A percentile compares a stretch with the other conserved stretches of the same genome.
Evolutionary conservation across 2,113 vertebrate genomes (phyloP).

Genomic region (Chionomys nivalis): DNA sequence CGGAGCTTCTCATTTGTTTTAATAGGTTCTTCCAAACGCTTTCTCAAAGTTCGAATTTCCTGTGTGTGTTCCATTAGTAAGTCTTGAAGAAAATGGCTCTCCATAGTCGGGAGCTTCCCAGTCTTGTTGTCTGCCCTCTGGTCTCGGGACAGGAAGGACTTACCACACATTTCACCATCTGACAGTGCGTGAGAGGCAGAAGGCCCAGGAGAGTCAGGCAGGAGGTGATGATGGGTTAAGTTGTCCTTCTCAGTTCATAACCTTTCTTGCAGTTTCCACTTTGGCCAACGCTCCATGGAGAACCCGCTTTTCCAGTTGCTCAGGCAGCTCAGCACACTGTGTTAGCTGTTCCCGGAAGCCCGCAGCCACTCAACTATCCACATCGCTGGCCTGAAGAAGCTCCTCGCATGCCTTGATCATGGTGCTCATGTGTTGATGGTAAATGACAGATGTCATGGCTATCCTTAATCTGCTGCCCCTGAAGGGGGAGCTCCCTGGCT

Average conservation of each 20-base stretch:
- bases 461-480: conserved; percentile 92
- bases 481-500: conserved; percentile 91
- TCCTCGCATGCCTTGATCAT: conserved; percentile 91
- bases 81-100: conserved; percentile 85
- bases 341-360: conserved; percentile 92
- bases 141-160: conserved; percentile 80
- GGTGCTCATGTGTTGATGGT: conserved; percentile 88
- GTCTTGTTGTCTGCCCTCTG: conserved; percentile 65
- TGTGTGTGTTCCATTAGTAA: conserved; percentile 94
- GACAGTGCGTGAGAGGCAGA: conserved; percentile 86
- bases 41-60: conserved; percentile 93
- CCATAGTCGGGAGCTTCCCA: neutral
- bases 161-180: conserved; percentile 87
- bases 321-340: conserved; percentile 87
- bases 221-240: conserved; percentile 85
- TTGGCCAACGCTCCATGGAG: conserved; percentile 80
- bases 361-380: conserved; percentile 88
- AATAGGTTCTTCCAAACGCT: conserved; percentile 95
- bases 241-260: conserved; percentile 86
- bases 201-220: conserved; percentile 79
- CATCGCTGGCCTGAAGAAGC: conserved; percentile 89
- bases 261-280: conserved; percentile 45
- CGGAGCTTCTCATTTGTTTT: conserved; percentile 93
- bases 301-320: conserved; percentile 89
- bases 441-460: conserved; percentile 88